A percentile compares a stretch with the other conserved stretches of the same genome.
Conservation (phyloP, 1,140 invertebrate species). For the Aphis craccivora region DNA sequence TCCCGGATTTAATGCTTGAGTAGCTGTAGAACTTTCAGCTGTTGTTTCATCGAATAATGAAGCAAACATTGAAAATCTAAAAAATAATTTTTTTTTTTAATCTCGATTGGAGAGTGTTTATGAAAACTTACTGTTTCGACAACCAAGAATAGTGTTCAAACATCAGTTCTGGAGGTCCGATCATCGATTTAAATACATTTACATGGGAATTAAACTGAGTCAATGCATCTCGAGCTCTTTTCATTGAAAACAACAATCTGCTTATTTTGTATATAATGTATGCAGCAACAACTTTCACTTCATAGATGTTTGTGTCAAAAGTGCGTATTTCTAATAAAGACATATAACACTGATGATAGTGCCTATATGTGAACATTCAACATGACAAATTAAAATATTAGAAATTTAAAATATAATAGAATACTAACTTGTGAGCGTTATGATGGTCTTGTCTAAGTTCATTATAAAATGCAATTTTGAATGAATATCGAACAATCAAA, state of each 20-base stretch:
- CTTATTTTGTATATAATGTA: slow-evolving; percentile 97
- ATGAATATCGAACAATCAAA: slow-evolving; percentile 93
- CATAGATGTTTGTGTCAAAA: slow-evolving; percentile 88
- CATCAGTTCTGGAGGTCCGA: slow-evolving; percentile 80
- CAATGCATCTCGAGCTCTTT: slow-evolving; percentile 90
- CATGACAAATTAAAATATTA: background rate
- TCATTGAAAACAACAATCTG: slow-evolving; percentile 84
- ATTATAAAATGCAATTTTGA: slow-evolving; percentile 96
- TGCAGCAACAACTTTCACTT: slow-evolving; percentile 93
- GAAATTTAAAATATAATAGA: slow-evolving; percentile 1
- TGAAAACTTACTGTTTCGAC: slow-evolving; percentile 82
- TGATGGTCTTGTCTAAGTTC: slow-evolving; percentile 90
- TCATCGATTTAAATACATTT: slow-evolving; percentile 82
- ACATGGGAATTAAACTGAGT: slow-evolving; percentile 91
- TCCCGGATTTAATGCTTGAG: slow-evolving; percentile 95
- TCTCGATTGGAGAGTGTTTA: background rate
- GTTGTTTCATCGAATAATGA: slow-evolving; percentile 96
- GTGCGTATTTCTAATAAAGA: slow-evolving; percentile 86
- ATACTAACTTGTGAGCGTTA: slow-evolving; percentile 82
- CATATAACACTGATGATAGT: slow-evolving; percentile 92
- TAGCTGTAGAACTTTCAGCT: slow-evolving; percentile 83
- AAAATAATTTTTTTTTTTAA: background rate
- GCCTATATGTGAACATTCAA: slow-evolving; percentile 67
- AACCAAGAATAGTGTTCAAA: slow-evolving; percentile 98
- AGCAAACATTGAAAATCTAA: slow-evolving; percentile 74